Conservation (phyloP, 2,797 vertebrate genomes). For the Enteromius mattozi region DNA sequence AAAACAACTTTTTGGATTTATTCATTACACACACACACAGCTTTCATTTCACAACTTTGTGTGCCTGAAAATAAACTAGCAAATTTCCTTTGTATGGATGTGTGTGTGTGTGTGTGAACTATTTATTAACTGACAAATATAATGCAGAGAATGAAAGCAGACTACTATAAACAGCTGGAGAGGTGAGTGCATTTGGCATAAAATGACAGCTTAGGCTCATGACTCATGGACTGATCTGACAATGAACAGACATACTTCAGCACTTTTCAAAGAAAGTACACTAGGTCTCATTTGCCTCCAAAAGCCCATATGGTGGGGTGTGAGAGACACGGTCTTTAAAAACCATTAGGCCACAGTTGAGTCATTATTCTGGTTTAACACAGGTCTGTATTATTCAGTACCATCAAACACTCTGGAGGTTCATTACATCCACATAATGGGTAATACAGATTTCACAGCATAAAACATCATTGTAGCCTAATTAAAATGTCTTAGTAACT, state of each 20-base stretch:
- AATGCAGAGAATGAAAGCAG: background rate
- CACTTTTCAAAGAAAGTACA: constrained; percentile 29
- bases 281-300: constrained; percentile 43
- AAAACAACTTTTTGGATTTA: background rate
- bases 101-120: background rate
- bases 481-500: constrained; percentile 34
- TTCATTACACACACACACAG: background rate
- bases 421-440: constrained; percentile 58
- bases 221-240: constrained; percentile 36
- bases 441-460: constrained; percentile 59
- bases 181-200: constrained; percentile 25
- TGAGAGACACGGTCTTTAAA: constrained; percentile 56
- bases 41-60: background rate
- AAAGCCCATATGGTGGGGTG: constrained; percentile 64
- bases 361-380: constrained; percentile 53
- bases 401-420: constrained; percentile 40
- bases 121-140: background rate
- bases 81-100: background rate
- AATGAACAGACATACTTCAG: constrained; percentile 48
- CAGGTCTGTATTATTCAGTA: constrained; percentile 47
- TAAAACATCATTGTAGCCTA: constrained; percentile 4
- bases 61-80: background rate
- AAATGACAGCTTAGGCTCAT: constrained; percentile 18
- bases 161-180: constrained; percentile 5
- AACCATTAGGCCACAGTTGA: constrained; percentile 64